Percentiles rank a stretch among this genome's conserved stretches.
phyloP scores from a whole-genome alignment of 1,140 invertebrate genomes.

The Adoxophyes honmai region DNA sequence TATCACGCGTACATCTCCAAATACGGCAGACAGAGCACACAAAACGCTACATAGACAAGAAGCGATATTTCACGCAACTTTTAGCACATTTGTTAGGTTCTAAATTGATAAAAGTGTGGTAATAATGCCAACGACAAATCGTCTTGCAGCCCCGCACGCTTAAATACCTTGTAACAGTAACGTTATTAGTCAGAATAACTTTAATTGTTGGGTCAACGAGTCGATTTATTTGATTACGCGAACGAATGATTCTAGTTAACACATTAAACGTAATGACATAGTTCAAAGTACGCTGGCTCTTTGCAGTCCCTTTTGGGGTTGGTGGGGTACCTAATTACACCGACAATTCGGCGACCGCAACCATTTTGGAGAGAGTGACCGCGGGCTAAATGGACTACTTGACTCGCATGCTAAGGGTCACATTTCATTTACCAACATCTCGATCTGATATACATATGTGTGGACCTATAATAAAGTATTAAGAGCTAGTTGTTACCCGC shows the following conservation, averaged over 20 bases:
- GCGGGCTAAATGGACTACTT: conserved; percentile 8
- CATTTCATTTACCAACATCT: conserved; percentile 10
- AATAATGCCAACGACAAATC: too few species aligned
- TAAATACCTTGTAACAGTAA: too few species aligned
- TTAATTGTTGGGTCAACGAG: neutral
- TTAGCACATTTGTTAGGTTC: too few species aligned
- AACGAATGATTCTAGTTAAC: conserved; percentile 5
- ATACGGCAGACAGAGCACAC: too few species aligned
- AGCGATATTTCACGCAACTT: too few species aligned
- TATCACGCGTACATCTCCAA: too few species aligned
- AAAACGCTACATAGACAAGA: too few species aligned
- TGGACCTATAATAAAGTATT: too few species aligned
- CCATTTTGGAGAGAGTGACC: neutral
- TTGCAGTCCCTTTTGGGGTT: neutral
- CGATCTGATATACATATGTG: neutral
- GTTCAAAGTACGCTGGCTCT: conserved; percentile 4
- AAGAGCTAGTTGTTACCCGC: too few species aligned
- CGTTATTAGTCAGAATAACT: too few species aligned
- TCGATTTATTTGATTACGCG: neutral
- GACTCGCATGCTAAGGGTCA: neutral
- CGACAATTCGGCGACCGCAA: neutral
- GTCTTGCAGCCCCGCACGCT: too few species aligned
- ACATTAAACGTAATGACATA: conserved; percentile 12
- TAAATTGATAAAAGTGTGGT: too few species aligned
- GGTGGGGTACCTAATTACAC: conserved; percentile 6